These are phyloP conservation scores for Beris morrisii DNA, from an alignment of 2,888 invertebrate genomes.

Conservation along the genomic window DNA sequence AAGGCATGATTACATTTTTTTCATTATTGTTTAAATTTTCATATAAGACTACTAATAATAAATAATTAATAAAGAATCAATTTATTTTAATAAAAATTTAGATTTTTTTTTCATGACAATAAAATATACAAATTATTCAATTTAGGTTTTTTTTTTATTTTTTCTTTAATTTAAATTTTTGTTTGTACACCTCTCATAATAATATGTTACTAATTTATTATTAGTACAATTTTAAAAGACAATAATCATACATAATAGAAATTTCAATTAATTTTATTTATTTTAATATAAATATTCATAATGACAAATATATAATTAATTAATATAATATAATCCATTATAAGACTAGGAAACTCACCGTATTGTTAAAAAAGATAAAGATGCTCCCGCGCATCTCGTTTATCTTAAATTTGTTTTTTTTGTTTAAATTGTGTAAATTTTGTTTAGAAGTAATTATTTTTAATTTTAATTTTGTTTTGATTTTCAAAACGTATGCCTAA, in stretches of 20 bases:
- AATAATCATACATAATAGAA: not conserved
- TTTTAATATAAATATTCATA: conserved; percentile 3
- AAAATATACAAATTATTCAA: conserved; percentile 20
- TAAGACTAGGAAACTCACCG: conserved; percentile 35
- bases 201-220: not conserved
- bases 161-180: not conserved
- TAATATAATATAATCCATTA: conserved; percentile 5
- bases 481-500: conserved; percentile 44
- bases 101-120: conserved; percentile 6
- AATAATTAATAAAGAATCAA: conserved; percentile 25
- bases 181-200: conserved; percentile 19
- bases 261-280: conserved; percentile 1
- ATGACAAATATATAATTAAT: too few relatives aligned
- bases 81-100: conserved; percentile 20
- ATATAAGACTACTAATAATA: conserved; percentile 36
- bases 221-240: not conserved
- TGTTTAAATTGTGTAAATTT: not conserved
- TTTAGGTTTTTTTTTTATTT: conserved; percentile 1
- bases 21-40: conserved; percentile 43
- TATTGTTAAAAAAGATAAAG: conserved; percentile 18
- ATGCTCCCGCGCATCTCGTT: conserved; percentile 34
- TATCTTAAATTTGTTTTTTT: not conserved
- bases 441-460: too few relatives aligned
- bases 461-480: conserved; percentile 34
- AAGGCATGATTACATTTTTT: conserved; percentile 40